phyloP scores from a whole-genome alignment of 2,888 invertebrate genomes.

The Zele albiditarsus region DNA sequence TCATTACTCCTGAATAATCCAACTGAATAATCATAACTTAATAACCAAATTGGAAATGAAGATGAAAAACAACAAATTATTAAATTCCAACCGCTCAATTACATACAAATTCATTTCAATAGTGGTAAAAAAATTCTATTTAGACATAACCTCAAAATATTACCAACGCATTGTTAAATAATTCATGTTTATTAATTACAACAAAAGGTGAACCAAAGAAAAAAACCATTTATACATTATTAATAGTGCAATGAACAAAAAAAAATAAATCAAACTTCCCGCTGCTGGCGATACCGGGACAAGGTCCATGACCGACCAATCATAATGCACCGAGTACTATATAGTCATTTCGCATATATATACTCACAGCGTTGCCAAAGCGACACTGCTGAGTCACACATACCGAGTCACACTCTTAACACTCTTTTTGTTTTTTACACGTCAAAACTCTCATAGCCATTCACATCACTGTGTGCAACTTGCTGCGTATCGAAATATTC shows the following conservation, averaged over 20 bases:
- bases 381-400: slow-evolving; percentile 64
- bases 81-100: no score
- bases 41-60: no score
- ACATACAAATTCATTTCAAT: no score
- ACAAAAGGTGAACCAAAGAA: neutral
- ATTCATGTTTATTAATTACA: no score
- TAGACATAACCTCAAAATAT: no score
- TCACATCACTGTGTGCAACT: neutral
- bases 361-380: slow-evolving; percentile 53
- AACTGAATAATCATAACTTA: no score
- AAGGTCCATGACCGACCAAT: neutral
- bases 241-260: neutral
- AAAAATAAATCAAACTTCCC: neutral
- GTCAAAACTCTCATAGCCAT: neutral
- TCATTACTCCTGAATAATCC: no score
- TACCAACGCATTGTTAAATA: no score
- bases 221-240: neutral
- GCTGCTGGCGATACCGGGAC: neutral
- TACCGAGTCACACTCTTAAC: slow-evolving; percentile 44
- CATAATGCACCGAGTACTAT: neutral
- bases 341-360: neutral
- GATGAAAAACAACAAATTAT: no score
- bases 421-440: neutral
- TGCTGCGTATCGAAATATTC: neutral
- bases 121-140: no score